Evolutionary conservation across 2,797 vertebrate genomes (phyloP), one percentile per base, ranked within the genome.

Genomic region (Gobionotothen gibberifrons): DNA sequence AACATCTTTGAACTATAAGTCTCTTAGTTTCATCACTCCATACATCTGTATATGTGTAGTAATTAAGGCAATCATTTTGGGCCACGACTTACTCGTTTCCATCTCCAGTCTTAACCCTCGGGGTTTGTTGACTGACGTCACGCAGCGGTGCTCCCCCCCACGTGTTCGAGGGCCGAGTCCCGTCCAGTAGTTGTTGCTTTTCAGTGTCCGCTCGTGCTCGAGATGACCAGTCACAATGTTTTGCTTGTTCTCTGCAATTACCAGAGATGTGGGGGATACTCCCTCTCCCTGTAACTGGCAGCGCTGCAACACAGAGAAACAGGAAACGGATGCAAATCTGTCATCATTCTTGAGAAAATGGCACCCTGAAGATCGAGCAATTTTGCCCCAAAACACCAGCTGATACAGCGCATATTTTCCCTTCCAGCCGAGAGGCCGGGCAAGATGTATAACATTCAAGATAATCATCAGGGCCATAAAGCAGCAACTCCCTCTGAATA

Each of bases 61-160:
- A 92, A 89, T 95, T 96, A 96, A 96, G 95, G 95, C 95, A 95
- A 93, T 95, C 91, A 83, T 87, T 93, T 92, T 89, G 89, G 89
- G 92, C 86, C 87, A 87, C 72, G 78, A 91, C 88, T 93, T 89
- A 92, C 92, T 93, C 85, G 74, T 84, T 82, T 76, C 82, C 83
- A 88, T 84, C 87, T 86, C 84, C 89, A 83, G 88, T 84, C 84
- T 85, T 52, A 87, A 89, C 78, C 82, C 85, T 81, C 40, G 21
- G 79, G 79, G 84, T 83, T 85, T 74, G 66, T 75, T 77, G 73
- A 84, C 78, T 76, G 83, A 86, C 40, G 81, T 82, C 85, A 57
- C 54, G 40, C 79, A 85, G 85, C 71, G 81, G 88, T 83, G 62
- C 54, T 62, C 69, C 17, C 72, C 69, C 82, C 76, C 64, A 16